Evolutionary conservation across 35 echinoderm and acorn worm species (phyloP), one percentile per base, ranked within the genome.

Genomic region (Apostichopus parvimensis): DNA sequence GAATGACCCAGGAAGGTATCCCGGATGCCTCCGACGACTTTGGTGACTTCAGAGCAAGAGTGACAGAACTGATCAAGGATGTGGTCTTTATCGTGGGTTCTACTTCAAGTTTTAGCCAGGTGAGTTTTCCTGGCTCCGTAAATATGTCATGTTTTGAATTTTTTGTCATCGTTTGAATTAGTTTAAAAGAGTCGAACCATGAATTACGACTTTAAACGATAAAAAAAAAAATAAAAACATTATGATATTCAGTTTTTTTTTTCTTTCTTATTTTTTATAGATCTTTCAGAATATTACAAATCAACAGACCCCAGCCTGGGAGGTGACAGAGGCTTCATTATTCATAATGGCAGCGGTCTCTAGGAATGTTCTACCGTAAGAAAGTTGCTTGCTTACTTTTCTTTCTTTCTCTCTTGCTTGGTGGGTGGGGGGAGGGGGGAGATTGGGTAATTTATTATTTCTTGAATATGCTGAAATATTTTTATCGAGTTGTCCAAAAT

Each of bases 21-120:
- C 97, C 97, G 20, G 95, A 96, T 72, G 89, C 91, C 26, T 88
- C 77, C 4, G 97, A 99, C 56, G 97, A 99, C 81, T 99, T 96
- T 99, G 97, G 97, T 79, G 97, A 99, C 53, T 99, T 99, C 87
- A 91, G 97, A 79, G 64, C 95, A 0, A 90, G 95, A 83, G 97
- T 99, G 5, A 93, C 97, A 26, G 97, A 99, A 55, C 92, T 99
- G 6, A 93, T 96, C 56, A 99, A 99, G 80, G 95, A 96, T 99
- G 92, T 99, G 25, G 94, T 99, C 77, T 99, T 96, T 91, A 59
- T 99, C 0, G 93, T 99, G 8, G 97, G 97, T 9, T 99, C 97
- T 76, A 93, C 97, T 2, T 93, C 97, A 88, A 96, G 97, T 83
- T 99, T 98, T 93, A 88, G 87, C 79, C 95, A 99, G 88, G 97